phyloP scores from a whole-genome alignment of 2,888 invertebrate genomes.

The Pheosia tremula region DNA sequence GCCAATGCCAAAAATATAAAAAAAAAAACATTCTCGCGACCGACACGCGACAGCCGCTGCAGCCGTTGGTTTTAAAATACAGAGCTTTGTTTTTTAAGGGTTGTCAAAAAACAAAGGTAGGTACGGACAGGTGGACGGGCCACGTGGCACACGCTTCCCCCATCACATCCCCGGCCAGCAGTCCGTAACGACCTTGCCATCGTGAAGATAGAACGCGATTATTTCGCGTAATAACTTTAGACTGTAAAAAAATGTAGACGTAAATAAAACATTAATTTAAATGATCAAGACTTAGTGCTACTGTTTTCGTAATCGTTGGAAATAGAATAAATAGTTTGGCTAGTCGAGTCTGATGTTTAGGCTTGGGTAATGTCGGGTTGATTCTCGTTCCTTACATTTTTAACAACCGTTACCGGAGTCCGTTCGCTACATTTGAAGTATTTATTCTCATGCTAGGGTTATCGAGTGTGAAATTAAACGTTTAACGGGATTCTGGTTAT shows the following conservation, averaged over 20 bases:
- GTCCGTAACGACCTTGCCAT: slow-evolving; percentile 37
- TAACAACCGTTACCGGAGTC: slow-evolving; percentile 6
- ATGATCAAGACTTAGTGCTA: slow-evolving; percentile 41
- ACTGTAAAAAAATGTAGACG: slow-evolving; percentile 40
- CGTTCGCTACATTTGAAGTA: slow-evolving; percentile 1
- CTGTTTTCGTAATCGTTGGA: slow-evolving; percentile 32
- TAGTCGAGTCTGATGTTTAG: slow-evolving; percentile 29
- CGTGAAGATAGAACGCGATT: slow-evolving; percentile 15
- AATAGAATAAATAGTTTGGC: slow-evolving; percentile 46
- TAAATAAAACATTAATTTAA: slow-evolving; percentile 47
- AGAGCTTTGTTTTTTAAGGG: not conserved
- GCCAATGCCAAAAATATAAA: no score
- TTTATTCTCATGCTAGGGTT: slow-evolving; percentile 8
- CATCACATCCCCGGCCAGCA: slow-evolving; percentile 17
- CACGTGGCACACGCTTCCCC: slow-evolving; percentile 31
- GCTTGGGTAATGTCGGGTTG: slow-evolving; percentile 32
- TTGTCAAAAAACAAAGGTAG: not conserved
- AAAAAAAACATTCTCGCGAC: not conserved
- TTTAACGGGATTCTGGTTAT: not conserved
- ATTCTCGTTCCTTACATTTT: slow-evolving; percentile 12
- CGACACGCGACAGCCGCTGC: not conserved
- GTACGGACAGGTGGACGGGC: slow-evolving; percentile 30
- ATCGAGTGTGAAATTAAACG: not conserved
- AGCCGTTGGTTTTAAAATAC: not conserved
- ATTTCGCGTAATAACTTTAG: slow-evolving; percentile 23